A percentile compares a stretch with the other conserved stretches of the same genome.
Conservation (phyloP, 1,140 invertebrate species). For the Helicoverpa armigera region DNA sequence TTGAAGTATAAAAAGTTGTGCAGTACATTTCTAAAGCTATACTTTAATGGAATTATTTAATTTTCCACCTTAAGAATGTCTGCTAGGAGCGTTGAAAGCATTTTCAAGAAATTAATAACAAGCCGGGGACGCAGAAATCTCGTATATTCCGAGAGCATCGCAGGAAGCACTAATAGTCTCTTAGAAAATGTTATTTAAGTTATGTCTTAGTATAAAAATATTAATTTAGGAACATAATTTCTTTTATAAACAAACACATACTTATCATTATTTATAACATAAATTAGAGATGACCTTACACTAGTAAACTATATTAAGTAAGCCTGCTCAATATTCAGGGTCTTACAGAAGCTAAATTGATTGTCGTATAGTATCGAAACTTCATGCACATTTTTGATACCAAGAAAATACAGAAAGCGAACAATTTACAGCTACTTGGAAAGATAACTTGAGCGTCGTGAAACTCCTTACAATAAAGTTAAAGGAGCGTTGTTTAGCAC, state of each 20-base stretch:
- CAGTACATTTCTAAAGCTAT: neutral
- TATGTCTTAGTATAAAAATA: neutral
- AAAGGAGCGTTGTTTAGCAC: neutral
- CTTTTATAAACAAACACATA: too few species aligned
- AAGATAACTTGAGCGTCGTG: neutral
- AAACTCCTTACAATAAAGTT: neutral
- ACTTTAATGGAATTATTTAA: conserved; percentile 6
- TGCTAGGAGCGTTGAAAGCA: conserved; percentile 11
- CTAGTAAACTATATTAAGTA: too few species aligned
- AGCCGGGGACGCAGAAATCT: neutral
- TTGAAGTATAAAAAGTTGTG: neutral
- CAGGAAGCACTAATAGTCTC: neutral
- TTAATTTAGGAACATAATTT: neutral
- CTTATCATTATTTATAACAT: too few species aligned
- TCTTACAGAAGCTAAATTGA: too few species aligned
- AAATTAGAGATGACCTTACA: too few species aligned
- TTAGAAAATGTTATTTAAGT: neutral
- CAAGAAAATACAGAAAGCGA: neutral
- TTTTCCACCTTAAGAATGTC: neutral
- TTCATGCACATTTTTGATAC: too few species aligned
- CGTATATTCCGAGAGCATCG: conserved; percentile 16
- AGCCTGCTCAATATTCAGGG: too few species aligned
- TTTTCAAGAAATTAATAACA: conserved; percentile 32
- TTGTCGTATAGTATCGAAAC: too few species aligned
- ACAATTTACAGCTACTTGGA: neutral